Evolutionary conservation across 2,797 vertebrate species (phyloP), one percentile per base, ranked within the genome.

Genomic region (Cyprinella venusta): DNA sequence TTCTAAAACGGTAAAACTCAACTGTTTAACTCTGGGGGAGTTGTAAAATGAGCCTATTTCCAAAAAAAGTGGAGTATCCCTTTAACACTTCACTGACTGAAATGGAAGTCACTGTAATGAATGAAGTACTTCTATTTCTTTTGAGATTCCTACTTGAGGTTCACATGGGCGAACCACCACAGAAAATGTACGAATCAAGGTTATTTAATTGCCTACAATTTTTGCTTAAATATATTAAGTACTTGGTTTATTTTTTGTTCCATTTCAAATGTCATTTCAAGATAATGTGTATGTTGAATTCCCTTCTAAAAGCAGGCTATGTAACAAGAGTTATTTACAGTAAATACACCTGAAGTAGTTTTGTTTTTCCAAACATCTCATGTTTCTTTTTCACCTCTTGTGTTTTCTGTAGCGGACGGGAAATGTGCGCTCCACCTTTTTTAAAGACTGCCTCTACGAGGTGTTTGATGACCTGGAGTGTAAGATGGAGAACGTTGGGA

Each of bases 371-470:
- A 10, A 19, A 30, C 24, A 54, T 40, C 48, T 68, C 24, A 42
- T 5, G 61, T 63, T 26, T 16, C 36, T 48, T 80, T 82, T 67
- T 48, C 33, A 18, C n/a, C n/a, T 77, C 59, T 30, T 30, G 59
- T 2, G 6, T 26, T 61, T n/a, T 65, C 63, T 26, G 12, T 91
- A 99, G 98, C 95, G 96, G 90, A 98, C 97, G 5, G 97, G 97
- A 87, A 98, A 97, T 5, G 96, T 98, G 61, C 94, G 97, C 56
- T 98, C 97, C 84, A 97, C 97, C 0, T 99, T 98, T 92, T 98
- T 99, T 91, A 98, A 99, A 89, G 97, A 99, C 94, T 99, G 97
- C 88, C 94, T 99, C 4, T 99, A 98, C 0, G 97, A 99, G 90
- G 97, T 99, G 91, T 99, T 99, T 79, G 97, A 98, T 75, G 95